phyloP scores from a whole-genome alignment of 1,140 invertebrate genomes.

The Proales similis region DNA sequence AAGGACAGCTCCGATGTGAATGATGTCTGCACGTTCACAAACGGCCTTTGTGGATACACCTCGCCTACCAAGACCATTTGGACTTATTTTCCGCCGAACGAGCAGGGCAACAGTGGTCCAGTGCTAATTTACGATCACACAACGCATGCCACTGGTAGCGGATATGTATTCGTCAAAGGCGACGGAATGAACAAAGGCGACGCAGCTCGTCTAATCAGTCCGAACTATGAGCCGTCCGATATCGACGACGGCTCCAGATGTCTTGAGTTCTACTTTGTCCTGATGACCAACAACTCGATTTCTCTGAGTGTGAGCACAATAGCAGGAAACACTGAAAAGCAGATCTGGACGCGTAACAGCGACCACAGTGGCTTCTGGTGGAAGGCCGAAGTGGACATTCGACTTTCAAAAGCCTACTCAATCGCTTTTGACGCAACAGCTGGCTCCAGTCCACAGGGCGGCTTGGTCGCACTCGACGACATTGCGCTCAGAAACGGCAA shows the following conservation, averaged over 20 bases:
- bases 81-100: not conserved
- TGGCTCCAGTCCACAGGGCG: conserved; percentile 15
- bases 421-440: conserved; percentile 23
- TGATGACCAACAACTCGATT: conserved; percentile 10
- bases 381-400: conserved; percentile 31
- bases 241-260: conserved; percentile 4
- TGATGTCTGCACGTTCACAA: conserved; percentile 30
- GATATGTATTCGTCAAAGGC: conserved; percentile 10
- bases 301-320: conserved; percentile 21
- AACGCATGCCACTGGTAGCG: not conserved
- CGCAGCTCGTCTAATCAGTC: conserved; percentile 9
- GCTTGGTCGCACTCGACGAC: conserved; percentile 34
- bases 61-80: conserved; percentile 6
- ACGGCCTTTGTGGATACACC: conserved; percentile 9
- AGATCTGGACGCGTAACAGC: conserved; percentile 9
- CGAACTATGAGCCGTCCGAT: not conserved
- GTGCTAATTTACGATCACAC: conserved; percentile 37
- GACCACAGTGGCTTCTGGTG: conserved; percentile 19
- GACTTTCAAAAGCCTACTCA: not conserved
- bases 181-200: conserved; percentile 13
- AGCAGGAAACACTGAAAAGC: not conserved
- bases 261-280: conserved; percentile 32
- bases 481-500: conserved; percentile 2
- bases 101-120: not conserved
- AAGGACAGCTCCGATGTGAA: conserved; percentile 8